phyloP scores from a whole-genome alignment of 2,113 vertebrate genomes.

The Pachypanchax playfairii region DNA sequence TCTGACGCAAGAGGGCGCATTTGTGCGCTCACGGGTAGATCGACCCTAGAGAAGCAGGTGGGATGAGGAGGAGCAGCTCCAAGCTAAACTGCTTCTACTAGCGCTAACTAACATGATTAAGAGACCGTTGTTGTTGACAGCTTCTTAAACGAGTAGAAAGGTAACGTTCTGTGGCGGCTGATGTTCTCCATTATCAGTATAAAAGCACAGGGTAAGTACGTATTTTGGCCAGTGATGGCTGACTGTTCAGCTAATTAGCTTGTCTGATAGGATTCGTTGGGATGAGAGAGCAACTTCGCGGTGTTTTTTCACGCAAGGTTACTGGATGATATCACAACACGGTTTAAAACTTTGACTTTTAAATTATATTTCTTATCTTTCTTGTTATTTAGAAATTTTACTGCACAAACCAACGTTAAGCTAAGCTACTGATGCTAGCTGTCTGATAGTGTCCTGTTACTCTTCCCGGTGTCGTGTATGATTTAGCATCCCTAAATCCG shows the following conservation, averaged over 20 bases:
- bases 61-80: constrained; percentile 38
- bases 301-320: background rate
- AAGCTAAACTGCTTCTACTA: background rate
- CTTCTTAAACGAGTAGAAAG: background rate
- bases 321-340: background rate
- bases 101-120: background rate
- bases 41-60: constrained; percentile 43
- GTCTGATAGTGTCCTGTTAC: constrained; percentile 27
- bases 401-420: background rate
- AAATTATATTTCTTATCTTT: background rate
- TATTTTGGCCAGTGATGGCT: constrained; percentile 26
- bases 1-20: constrained; percentile 49
- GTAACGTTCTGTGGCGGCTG: background rate
- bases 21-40: constrained; percentile 26
- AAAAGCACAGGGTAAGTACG: constrained; percentile 43
- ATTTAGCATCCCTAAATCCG: background rate
- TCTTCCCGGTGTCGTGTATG: constrained; percentile 16
- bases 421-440: constrained; percentile 48
- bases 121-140: background rate
- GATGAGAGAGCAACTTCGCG: background rate
- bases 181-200: constrained; percentile 2
- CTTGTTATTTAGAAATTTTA: background rate
- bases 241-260: constrained; percentile 57
- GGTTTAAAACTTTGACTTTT: background rate
- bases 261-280: constrained; percentile 20